A percentile compares a stretch with the other conserved stretches of the same genome.
phyloP scores from a whole-genome alignment of 2,113 vertebrate species.

The Sus scrofa region T2T-Sscrofa CM000817.6:9445501-9446000 shows the following conservation, averaged over 20 bases:
- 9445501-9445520: background rate
- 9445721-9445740: rapidly evolving
- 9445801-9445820: background rate
- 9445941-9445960: background rate
- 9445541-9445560: background rate
- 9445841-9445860: rapidly evolving
- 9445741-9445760: background rate
- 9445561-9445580: background rate
- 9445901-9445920: background rate
- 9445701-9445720: background rate
- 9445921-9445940: background rate
- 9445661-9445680: background rate
- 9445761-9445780: background rate
- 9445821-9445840: background rate
- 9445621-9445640: background rate
- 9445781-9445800: background rate
- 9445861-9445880: background rate
- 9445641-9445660: background rate
- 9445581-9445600: too few species aligned
- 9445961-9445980: background rate
- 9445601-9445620: background rate
- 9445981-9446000: background rate
- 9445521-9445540: background rate
- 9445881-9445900: background rate
- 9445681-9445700: background rate